phyloP scores from a whole-genome alignment of 2,113 vertebrate genomes.

The Chloropsis cyanopogon region DNA sequence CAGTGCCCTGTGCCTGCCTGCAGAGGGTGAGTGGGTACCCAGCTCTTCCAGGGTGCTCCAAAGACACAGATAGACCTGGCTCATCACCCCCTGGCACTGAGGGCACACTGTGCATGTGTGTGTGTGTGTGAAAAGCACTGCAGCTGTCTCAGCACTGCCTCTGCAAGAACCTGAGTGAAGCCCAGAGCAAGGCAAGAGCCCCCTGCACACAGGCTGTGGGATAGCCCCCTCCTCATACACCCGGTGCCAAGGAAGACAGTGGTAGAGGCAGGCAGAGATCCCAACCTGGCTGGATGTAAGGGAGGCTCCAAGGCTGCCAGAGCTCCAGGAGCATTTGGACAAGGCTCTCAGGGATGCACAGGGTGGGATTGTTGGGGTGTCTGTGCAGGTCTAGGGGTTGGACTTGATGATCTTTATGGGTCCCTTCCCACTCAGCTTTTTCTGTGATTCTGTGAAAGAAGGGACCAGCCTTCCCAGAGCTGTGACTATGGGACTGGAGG shows the following conservation, averaged over 20 bases:
- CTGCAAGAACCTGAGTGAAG: background rate
- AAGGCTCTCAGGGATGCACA: background rate
- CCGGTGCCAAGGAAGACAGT: background rate
- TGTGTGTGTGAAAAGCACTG: background rate
- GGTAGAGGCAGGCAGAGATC: background rate
- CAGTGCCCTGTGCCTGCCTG: background rate
- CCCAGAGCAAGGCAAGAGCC: background rate
- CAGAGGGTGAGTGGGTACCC: accelerated
- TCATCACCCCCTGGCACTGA: background rate
- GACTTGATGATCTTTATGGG: background rate
- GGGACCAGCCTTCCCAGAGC: background rate
- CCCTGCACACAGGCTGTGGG: accelerated
- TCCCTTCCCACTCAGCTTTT: background rate
- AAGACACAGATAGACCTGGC: background rate
- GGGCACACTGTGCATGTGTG: background rate
- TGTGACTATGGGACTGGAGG: background rate
- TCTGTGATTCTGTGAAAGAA: background rate
- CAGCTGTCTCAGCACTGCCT: background rate
- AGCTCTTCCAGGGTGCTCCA: background rate
- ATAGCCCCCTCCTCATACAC: background rate
- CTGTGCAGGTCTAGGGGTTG: background rate
- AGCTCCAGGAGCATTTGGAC: background rate
- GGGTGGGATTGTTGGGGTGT: background rate
- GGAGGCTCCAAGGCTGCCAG: background rate
- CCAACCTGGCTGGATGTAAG: background rate